Conservation (phyloP, 2,113 vertebrate genomes). For the Pampusana beccarii region DNA sequence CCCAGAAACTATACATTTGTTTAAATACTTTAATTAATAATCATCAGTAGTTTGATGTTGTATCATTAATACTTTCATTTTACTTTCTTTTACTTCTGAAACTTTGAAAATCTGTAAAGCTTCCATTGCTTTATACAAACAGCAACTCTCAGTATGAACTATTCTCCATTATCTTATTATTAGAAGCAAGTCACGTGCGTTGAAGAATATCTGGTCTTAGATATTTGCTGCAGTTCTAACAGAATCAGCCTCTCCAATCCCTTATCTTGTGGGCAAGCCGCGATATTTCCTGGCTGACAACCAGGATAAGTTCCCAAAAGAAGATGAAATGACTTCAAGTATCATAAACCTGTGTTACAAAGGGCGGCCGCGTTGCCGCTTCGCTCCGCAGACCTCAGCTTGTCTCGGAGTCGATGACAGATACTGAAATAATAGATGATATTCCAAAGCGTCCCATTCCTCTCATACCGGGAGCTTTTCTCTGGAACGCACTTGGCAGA, state of each 20-base stretch:
- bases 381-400: neutral
- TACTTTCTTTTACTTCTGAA: neutral
- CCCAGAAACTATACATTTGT: neutral
- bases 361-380: neutral
- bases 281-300: neutral
- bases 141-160: neutral
- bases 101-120: neutral
- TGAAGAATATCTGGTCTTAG: neutral
- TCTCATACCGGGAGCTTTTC: neutral
- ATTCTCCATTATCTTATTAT: neutral
- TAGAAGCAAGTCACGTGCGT: neutral
- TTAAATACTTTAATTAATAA: too few relatives aligned
- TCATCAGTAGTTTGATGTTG: neutral
- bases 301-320: neutral
- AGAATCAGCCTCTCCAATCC: neutral
- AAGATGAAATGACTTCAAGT: constrained; percentile 8
- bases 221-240: neutral
- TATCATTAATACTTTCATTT: neutral
- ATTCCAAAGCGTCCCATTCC: neutral
- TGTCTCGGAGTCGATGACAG: neutral
- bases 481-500: constrained; percentile 2
- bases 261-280: neutral
- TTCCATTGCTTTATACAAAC: neutral
- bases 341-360: neutral
- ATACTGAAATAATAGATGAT: neutral